Evolutionary conservation across 2,113 vertebrate genomes (phyloP).

Genomic region (Neolamprologus longior): DNA sequence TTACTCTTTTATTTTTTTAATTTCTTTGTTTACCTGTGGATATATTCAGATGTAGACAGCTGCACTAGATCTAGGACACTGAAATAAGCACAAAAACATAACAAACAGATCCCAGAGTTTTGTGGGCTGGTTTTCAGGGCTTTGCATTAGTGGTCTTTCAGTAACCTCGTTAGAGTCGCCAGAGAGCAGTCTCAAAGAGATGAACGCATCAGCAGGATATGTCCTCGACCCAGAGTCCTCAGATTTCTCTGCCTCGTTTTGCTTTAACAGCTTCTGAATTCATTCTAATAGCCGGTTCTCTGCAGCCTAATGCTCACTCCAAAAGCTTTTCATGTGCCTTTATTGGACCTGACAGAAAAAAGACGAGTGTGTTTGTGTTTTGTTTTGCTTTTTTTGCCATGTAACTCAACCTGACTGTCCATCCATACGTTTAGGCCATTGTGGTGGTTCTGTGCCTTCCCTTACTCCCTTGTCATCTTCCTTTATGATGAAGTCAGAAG

Average conservation of each 20-base stretch:
- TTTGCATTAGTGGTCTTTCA: neutral
- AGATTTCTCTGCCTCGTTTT: neutral
- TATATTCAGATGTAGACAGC: neutral
- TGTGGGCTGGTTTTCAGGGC: neutral
- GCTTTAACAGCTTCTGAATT: neutral
- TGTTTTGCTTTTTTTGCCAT: neutral
- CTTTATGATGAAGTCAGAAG: constrained; percentile 76
- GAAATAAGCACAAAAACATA: neutral
- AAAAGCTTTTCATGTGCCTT: neutral
- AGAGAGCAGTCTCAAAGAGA: neutral
- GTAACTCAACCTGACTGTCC: neutral
- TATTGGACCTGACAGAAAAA: neutral
- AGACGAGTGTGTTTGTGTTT: neutral
- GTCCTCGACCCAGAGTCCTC: neutral
- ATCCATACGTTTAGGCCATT: constrained; percentile 48
- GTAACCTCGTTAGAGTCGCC: neutral
- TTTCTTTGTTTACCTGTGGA: neutral
- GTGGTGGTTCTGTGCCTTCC: constrained; percentile 81
- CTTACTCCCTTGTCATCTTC: constrained; percentile 76
- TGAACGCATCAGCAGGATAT: neutral
- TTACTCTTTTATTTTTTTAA: neutral
- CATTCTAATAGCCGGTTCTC: neutral
- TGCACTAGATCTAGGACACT: neutral
- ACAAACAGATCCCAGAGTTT: neutral
- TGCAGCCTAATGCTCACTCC: neutral